A percentile compares a stretch with the other conserved stretches of the same genome.
Evolutionary conservation across 2,113 vertebrate genomes (phyloP).

Genomic region (Heterocephalus glaber): DNA sequence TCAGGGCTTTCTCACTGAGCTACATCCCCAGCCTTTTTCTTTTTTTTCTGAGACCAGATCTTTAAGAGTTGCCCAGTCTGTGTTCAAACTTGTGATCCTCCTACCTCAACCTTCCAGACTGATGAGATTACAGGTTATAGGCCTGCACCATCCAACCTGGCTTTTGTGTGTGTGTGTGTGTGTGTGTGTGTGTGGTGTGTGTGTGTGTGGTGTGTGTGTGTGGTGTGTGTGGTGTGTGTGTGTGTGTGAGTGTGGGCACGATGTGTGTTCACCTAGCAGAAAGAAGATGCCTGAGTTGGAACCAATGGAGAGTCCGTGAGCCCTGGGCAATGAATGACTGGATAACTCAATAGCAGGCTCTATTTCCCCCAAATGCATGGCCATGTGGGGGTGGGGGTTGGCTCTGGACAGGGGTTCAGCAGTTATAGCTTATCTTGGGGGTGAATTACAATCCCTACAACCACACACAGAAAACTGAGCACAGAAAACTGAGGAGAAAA

Average conservation of each 20-base stretch:
- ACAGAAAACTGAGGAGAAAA: not conserved
- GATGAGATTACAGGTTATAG: not conserved
- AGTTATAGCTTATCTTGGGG: not conserved
- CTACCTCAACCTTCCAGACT: not conserved
- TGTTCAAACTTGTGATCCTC: no score
- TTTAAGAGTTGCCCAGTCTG: not conserved
- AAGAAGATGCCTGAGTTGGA: rapidly evolving
- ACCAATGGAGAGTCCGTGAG: not conserved
- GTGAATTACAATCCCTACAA: not conserved
- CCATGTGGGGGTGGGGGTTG: not conserved
- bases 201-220: not conserved
- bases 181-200: no score
- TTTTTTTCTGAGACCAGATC: not conserved
- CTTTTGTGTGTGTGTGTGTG: no score
- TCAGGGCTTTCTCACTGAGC: not conserved
- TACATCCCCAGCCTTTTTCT: not conserved
- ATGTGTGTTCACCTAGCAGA: not conserved
- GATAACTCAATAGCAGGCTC: not conserved
- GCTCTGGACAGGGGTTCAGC: not conserved
- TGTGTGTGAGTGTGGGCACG: no score
- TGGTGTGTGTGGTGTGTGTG: not conserved
- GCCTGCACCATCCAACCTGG: not conserved
- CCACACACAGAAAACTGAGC: not conserved
- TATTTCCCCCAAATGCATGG: not conserved
- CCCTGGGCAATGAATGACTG: not conserved